Percentiles rank a stretch among this genome's conserved stretches.
phyloP scores from a whole-genome alignment of 2,113 vertebrate species.

The Anoplopoma fimbria region DNA sequence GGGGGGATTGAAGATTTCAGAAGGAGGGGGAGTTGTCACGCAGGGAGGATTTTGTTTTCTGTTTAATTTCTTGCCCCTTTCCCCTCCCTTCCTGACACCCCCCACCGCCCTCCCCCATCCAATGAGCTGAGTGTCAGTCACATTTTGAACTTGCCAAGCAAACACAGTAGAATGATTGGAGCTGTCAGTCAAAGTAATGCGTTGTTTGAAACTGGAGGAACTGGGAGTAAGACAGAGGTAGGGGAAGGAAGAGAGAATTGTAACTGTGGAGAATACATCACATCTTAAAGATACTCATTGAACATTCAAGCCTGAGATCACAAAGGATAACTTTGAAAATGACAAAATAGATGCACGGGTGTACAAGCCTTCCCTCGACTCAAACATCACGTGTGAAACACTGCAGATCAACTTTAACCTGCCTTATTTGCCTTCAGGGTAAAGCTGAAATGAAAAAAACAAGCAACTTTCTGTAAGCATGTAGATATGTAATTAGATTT shows the following conservation, averaged over 20 bases:
- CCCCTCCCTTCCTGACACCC: slow-evolving; percentile 51
- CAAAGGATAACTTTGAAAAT: slow-evolving; percentile 60
- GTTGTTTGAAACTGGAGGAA: slow-evolving; percentile 62
- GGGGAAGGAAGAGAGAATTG: slow-evolving; percentile 23
- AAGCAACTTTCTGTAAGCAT: slow-evolving; percentile 25
- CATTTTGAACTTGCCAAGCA: slow-evolving; percentile 78
- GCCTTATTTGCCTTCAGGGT: slow-evolving; percentile 11
- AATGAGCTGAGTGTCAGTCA: slow-evolving; percentile 78
- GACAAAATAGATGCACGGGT: slow-evolving; percentile 59
- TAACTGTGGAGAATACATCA: slow-evolving; percentile 45
- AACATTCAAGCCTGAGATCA: slow-evolving; percentile 59
- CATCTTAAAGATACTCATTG: slow-evolving; percentile 46
- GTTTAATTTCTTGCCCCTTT: slow-evolving; percentile 73
- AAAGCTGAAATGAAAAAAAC: slow-evolving; percentile 25
- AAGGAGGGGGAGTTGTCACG: slow-evolving; percentile 60
- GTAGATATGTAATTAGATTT: not conserved
- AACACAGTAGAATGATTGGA: slow-evolving; percentile 79
- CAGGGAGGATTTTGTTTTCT: slow-evolving; percentile 74
- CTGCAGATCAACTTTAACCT: slow-evolving; percentile 20
- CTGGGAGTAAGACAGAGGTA: slow-evolving; percentile 26
- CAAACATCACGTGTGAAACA: slow-evolving; percentile 32
- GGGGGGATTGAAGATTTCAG: slow-evolving; percentile 42
- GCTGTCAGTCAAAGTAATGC: slow-evolving; percentile 80
- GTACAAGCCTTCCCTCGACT: slow-evolving; percentile 38
- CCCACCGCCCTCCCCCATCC: slow-evolving; percentile 49